phyloP scores from a whole-genome alignment of 2,797 vertebrate species.

The Notamacropus eugenii region DNA sequence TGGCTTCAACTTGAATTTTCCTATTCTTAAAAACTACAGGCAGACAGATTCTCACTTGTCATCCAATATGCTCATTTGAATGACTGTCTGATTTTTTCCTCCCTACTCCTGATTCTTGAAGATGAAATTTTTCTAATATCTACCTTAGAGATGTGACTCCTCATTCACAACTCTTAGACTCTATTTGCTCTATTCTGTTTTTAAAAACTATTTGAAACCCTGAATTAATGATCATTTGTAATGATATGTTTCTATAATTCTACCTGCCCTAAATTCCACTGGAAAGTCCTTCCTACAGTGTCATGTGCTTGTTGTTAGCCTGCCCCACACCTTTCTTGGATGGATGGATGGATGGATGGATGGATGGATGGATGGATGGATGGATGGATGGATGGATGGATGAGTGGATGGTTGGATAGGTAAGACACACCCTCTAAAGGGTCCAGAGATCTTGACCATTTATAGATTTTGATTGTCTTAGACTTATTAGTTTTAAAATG shows the following conservation, averaged over 20 bases:
- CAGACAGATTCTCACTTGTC: not conserved
- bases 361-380: too few species aligned
- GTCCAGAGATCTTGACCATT: not conserved
- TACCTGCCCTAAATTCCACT: not conserved
- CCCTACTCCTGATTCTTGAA: not conserved
- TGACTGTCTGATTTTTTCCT: not conserved
- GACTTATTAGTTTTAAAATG: not conserved
- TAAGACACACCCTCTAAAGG: not conserved
- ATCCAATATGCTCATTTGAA: not conserved
- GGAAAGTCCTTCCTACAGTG: not conserved
- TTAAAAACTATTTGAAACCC: not conserved
- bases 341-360: not conserved
- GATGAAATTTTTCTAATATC: not conserved
- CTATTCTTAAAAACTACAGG: not conserved
- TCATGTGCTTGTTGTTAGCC: not conserved
- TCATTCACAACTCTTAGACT: not conserved
- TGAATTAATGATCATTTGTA: not conserved
- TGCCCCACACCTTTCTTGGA: not conserved
- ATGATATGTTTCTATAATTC: not conserved
- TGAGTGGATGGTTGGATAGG: not conserved
- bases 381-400: not conserved
- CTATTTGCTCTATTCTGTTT: not conserved
- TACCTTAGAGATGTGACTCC: not conserved
- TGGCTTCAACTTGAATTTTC: conserved; percentile 11
- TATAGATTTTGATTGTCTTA: not conserved